These are phyloP conservation scores for Drosophila testacea DNA, from an alignment of 2,888 invertebrate genomes.

Conservation along the genomic window DNA sequence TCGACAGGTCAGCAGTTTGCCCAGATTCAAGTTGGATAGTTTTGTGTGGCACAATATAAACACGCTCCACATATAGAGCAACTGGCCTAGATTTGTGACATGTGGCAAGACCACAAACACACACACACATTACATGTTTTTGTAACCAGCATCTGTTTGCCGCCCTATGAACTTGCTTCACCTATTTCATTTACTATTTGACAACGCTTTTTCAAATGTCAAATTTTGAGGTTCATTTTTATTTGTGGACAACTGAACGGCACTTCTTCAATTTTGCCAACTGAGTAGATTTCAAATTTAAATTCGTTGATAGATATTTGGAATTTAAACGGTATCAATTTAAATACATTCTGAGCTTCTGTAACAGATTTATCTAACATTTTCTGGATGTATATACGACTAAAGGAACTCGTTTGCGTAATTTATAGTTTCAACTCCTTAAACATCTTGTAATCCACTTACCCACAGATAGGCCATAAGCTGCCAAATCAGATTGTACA, in stretches of 20 bases:
- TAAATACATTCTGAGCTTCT: not conserved
- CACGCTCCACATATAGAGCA: slow-evolving; percentile 8
- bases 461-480: too few relatives aligned
- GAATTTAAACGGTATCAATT: slow-evolving; percentile 4
- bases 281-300: slow-evolving; percentile 30
- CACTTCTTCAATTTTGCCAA: slow-evolving; percentile 11
- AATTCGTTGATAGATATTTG: slow-evolving; percentile 9
- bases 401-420: too few relatives aligned
- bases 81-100: slow-evolving; percentile 48
- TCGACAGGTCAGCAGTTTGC: slow-evolving; percentile 38
- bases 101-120: slow-evolving; percentile 4
- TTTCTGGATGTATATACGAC: too few relatives aligned
- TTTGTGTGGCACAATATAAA: slow-evolving; percentile 12
- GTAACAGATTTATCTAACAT: too few relatives aligned
- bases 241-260: not conserved
- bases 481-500: too few relatives aligned
- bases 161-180: slow-evolving; percentile 26
- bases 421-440: too few relatives aligned
- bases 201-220: slow-evolving; percentile 13
- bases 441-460: too few relatives aligned
- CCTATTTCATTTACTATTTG: slow-evolving; percentile 40
- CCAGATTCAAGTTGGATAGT: slow-evolving; percentile 8
- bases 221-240: slow-evolving; percentile 13
- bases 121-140: not conserved
- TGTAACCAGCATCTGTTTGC: slow-evolving; percentile 24